Evolutionary conservation across 1,140 invertebrate genomes (phyloP).

Genomic region (Phenacoccus solenopsis): DNA sequence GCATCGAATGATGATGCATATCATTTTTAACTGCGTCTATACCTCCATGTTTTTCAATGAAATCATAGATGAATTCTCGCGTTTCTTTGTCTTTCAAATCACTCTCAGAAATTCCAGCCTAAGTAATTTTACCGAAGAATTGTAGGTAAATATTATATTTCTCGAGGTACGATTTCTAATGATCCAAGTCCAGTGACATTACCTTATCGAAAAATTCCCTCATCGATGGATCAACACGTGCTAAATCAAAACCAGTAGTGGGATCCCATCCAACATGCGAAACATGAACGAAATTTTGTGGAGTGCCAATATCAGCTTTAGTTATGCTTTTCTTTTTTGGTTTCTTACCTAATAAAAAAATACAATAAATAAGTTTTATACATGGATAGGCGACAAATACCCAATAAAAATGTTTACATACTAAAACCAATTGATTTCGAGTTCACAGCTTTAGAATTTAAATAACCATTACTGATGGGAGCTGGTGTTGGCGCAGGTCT

Average conservation of each 20-base stretch:
- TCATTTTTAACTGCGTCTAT: constrained; percentile 53
- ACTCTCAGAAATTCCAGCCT: constrained; percentile 64
- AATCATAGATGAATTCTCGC: constrained; percentile 85
- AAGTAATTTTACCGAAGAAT: constrained; percentile 18
- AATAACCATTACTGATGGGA: background rate
- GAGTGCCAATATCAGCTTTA: constrained; percentile 82
- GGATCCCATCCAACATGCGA: constrained; percentile 83
- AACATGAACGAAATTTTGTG: constrained; percentile 78
- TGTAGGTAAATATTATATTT: too few species aligned
- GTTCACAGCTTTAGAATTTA: background rate
- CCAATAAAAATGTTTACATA: background rate
- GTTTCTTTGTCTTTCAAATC: constrained; percentile 75
- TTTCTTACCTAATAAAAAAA: too few species aligned
- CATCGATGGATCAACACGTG: constrained; percentile 53
- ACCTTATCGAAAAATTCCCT: constrained; percentile 64
- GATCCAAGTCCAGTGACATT: too few species aligned
- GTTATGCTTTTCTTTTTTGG: constrained; percentile 52
- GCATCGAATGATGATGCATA: constrained; percentile 27
- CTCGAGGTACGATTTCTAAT: too few species aligned
- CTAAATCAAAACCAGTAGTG: constrained; percentile 58
- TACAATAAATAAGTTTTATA: too few species aligned
- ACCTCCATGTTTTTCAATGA: constrained; percentile 73
- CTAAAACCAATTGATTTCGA: background rate
- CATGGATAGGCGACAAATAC: background rate
- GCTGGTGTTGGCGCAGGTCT: background rate